Conservation (phyloP, 2,113 vertebrate species). For the Cyrtonyx montezumae region DNA sequence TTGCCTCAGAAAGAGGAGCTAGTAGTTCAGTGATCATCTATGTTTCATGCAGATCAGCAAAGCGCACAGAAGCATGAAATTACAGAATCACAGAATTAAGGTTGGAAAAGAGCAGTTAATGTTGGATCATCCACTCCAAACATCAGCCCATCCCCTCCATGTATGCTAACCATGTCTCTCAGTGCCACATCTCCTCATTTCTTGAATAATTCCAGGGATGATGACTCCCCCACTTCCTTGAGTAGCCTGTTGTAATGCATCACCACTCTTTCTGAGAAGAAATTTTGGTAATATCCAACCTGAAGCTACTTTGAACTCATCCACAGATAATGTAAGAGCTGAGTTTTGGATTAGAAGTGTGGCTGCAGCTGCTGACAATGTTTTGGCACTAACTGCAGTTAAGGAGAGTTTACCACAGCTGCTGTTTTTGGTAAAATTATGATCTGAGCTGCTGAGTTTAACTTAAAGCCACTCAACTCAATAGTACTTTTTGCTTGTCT, state of each 20-base stretch:
- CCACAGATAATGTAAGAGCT: background rate
- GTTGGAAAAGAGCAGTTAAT: too few species aligned
- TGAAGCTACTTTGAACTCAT: background rate
- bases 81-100: too few species aligned
- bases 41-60: background rate
- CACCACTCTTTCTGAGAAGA: too few species aligned
- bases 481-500: background rate
- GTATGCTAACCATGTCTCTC: too few species aligned
- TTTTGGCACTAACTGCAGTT: background rate
- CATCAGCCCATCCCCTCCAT: too few species aligned
- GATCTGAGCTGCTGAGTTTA: background rate
- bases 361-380: background rate
- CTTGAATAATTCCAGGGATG: too few species aligned
- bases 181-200: too few species aligned
- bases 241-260: too few species aligned
- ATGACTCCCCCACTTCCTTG: too few species aligned
- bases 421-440: background rate
- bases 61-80: background rate
- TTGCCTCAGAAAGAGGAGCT: background rate
- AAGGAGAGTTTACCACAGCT: background rate
- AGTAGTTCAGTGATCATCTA: background rate
- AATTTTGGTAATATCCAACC: background rate
- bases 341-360: background rate
- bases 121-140: too few species aligned
- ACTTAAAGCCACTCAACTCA: rapidly evolving